Percentiles rank a stretch among this genome's conserved stretches.
Conservation (phyloP, 1,140 invertebrate genomes). For the Drosophila nebulosa region DNA sequence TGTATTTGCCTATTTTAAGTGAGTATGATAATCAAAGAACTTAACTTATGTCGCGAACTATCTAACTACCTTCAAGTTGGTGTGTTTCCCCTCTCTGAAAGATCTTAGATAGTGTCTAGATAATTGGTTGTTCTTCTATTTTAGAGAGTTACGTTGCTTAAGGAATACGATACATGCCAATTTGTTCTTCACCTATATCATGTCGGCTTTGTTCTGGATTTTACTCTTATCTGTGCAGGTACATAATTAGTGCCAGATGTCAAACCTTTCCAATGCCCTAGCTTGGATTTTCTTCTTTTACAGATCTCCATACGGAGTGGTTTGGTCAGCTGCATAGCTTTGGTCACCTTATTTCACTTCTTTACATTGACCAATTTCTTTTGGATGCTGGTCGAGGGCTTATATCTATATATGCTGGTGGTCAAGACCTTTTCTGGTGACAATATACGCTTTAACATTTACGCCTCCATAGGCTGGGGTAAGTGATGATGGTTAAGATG, state of each 20-base stretch:
- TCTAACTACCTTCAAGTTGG: no score
- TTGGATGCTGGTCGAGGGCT: conserved; percentile 98
- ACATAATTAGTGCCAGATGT: conserved; percentile 8
- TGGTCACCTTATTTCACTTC: conserved; percentile 92
- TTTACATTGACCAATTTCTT: conserved; percentile 97
- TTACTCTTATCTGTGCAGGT: conserved; percentile 77
- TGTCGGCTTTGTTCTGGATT: conserved; percentile 80
- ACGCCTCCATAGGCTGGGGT: conserved; percentile 96
- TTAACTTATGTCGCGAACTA: no score
- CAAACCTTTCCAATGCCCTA: background rate
- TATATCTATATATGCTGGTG: conserved; percentile 96
- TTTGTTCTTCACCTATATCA: conserved; percentile 81
- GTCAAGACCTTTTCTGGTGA: conserved; percentile 95
- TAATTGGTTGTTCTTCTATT: no score
- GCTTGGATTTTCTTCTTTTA: background rate
- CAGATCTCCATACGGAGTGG: conserved; percentile 76
- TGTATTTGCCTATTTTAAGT: conserved; percentile 82
- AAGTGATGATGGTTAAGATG: conserved; percentile 81
- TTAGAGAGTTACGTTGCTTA: conserved; percentile 93
- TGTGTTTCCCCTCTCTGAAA: no score
- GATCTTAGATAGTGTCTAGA: no score
- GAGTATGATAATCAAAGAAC: conserved; percentile 47
- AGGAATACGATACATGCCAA: conserved; percentile 89
- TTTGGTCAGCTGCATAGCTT: conserved; percentile 85
- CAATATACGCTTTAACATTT: conserved; percentile 93